phyloP scores from a whole-genome alignment of 1,140 invertebrate genomes.

The Drosophila bocqueti region DNA sequence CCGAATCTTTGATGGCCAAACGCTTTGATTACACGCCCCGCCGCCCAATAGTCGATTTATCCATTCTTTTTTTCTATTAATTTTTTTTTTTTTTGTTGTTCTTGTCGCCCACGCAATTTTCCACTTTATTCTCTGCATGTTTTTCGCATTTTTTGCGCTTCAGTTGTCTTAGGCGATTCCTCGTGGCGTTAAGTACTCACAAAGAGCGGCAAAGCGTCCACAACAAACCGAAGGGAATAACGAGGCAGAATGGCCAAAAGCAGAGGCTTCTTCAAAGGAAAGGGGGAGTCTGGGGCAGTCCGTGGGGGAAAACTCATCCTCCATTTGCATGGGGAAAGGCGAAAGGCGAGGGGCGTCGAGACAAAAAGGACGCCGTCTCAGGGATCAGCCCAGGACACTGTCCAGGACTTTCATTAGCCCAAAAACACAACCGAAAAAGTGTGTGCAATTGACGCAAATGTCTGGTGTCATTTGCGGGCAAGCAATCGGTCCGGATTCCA shows the following conservation, averaged over 20 bases:
- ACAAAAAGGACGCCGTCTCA: slow-evolving; percentile 9
- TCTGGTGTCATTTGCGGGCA: slow-evolving; percentile 34
- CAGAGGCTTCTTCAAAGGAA: slow-evolving; percentile 10
- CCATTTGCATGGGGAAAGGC: slow-evolving; percentile 50
- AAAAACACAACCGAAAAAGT: slow-evolving; percentile 18
- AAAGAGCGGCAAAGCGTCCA: slow-evolving; percentile 10
- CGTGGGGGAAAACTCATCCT: slow-evolving; percentile 11
- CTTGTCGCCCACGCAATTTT: slow-evolving; percentile 11
- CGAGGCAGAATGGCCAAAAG: slow-evolving; percentile 14
- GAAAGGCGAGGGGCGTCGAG: slow-evolving; percentile 3
- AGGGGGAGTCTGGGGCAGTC: background rate
- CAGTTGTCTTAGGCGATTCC: slow-evolving; percentile 59
- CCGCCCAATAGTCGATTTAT: slow-evolving; percentile 29
- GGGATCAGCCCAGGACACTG: slow-evolving; percentile 29
- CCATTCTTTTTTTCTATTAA: background rate
- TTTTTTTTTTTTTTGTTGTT: background rate
- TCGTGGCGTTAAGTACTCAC: slow-evolving; percentile 76
- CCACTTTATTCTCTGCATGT: slow-evolving; percentile 60
- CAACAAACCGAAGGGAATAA: slow-evolving; percentile 6
- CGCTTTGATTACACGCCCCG: slow-evolving; percentile 77
- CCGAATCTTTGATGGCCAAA: slow-evolving; percentile 66
- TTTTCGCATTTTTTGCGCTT: slow-evolving; percentile 80
- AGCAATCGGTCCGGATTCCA: slow-evolving; percentile 17
- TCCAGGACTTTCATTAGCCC: slow-evolving; percentile 41
- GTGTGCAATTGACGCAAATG: slow-evolving; percentile 33